These are phyloP conservation scores for Drosophila persimilis DNA, from an alignment of 1,140 invertebrate genomes.

Conservation along the genomic window DNA sequence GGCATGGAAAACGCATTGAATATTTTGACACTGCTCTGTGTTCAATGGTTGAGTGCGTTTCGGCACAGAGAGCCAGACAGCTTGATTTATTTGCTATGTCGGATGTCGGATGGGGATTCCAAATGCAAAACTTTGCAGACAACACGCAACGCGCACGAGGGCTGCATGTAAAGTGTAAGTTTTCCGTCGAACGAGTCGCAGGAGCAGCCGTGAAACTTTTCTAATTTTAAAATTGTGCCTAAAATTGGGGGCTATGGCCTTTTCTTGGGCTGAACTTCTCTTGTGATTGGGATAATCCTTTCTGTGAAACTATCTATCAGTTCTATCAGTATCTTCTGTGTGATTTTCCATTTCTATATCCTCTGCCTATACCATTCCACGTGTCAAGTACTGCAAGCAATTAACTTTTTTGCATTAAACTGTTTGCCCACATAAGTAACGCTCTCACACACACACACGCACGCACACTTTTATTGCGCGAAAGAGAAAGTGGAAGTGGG, in stretches of 20 bases:
- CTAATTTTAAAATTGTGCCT: constrained; percentile 55
- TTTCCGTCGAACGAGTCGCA: constrained; percentile 18
- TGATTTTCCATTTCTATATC: neutral
- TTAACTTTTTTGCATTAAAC: constrained; percentile 61
- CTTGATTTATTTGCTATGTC: constrained; percentile 55
- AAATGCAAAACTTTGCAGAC: constrained; percentile 56
- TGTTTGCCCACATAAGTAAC: constrained; percentile 26
- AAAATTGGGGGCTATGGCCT: no score
- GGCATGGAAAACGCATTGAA: constrained; percentile 23
- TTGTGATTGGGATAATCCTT: no score
- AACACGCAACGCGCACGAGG: constrained; percentile 29
- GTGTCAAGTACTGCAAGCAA: constrained; percentile 51
- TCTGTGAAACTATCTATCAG: no score
- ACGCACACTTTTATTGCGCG: neutral
- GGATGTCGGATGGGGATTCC: constrained; percentile 31
- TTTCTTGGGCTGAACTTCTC: no score
- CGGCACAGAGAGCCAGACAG: neutral
- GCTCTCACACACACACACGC: neutral
- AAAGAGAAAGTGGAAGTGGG: neutral
- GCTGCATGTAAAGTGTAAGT: constrained; percentile 45
- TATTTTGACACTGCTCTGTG: constrained; percentile 14
- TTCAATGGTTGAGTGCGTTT: constrained; percentile 28
- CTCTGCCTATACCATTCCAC: neutral
- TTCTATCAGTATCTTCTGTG: neutral
- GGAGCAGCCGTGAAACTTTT: constrained; percentile 39